Base-by-base conservation (phyloP, 2,888 invertebrate genomes). In the Meiosimyza platycephala region DNA sequence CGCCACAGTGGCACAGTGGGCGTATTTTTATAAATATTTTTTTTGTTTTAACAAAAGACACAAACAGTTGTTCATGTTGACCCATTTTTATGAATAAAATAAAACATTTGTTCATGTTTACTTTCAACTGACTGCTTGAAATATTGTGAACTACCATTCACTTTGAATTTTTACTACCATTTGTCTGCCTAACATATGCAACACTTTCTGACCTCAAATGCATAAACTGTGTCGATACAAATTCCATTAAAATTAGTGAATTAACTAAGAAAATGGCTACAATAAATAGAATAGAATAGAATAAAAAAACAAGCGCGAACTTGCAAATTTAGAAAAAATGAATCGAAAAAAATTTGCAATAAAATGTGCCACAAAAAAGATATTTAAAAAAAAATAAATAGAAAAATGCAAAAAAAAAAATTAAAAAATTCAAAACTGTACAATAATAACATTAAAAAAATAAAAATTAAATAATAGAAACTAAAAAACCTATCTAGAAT, bases 241-340 rank as follows among this genome's bases (percentile, higher is more conserved):
- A 68, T 71, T 59, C 62, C 18, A 16, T 48, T 59, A 57, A 52
- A 67, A 52, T 51, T 60, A 48, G 15, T 40, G n/a, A 72, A 74
- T 72, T 73, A 74, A 73, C 72, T 74, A 74, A 72, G 68, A 71
- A 57, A 66, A n/a, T 54, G 2, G 15, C 40, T 5, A 22, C 55
- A 28, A 9, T 22, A 22, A 64, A 64, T n/a, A n/a, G n/a, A n/a
- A n/a, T n/a, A n/a, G 28, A 6, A 51, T 40, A 64, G n/a, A 51
- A 51, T 22, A 64, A 64, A 57, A 57, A 16, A 57, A 18, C 7
- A 66, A 66, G n/a, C 11, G 22, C 52, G 12, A 51, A 68, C 73
- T 70, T 22, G 54, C 59, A 51, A 52, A 59, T 18, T 11, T 59
- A 72, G 72, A 22, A 54, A 48, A 28, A 72, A 63, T 57, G 0